phyloP scores from a whole-genome alignment of 2,797 vertebrate species.

The Gymnothorax javanicus region DNA sequence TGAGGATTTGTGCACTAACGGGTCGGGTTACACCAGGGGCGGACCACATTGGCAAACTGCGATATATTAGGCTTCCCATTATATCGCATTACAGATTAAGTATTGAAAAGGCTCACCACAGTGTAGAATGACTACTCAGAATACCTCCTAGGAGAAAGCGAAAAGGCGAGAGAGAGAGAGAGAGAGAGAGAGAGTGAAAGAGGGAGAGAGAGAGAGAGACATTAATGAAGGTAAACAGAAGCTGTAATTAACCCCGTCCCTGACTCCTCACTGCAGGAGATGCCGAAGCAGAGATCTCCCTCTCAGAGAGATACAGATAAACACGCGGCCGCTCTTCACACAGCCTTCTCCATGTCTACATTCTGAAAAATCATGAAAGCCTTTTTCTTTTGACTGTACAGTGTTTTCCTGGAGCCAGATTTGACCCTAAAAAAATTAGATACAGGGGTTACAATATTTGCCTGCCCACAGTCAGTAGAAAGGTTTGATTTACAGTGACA shows the following conservation, averaged over 20 bases:
- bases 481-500: neutral
- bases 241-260: neutral
- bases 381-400: neutral
- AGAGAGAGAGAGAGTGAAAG: neutral
- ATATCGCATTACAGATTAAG: conserved; percentile 24
- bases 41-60: neutral
- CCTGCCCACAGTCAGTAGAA: neutral
- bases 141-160: neutral
- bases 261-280: neutral
- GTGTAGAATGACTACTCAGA: conserved; percentile 10
- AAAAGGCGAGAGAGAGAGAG: neutral
- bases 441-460: neutral
- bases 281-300: conserved; percentile 41
- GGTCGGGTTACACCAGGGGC: conserved; percentile 11
- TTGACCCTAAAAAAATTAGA: neutral
- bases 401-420: neutral
- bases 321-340: neutral
- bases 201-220: neutral
- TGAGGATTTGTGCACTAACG: neutral
- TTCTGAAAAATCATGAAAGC: neutral
- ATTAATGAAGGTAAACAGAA: conserved; percentile 13
- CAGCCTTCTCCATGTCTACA: neutral
- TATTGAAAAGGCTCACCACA: conserved; percentile 8
- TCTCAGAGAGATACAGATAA: conserved; percentile 6
- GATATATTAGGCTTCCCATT: conserved; percentile 5